These are phyloP conservation scores for Drosophila nigromelanica DNA, from an alignment of 1,140 invertebrate species.

Conservation along the genomic window DNA sequence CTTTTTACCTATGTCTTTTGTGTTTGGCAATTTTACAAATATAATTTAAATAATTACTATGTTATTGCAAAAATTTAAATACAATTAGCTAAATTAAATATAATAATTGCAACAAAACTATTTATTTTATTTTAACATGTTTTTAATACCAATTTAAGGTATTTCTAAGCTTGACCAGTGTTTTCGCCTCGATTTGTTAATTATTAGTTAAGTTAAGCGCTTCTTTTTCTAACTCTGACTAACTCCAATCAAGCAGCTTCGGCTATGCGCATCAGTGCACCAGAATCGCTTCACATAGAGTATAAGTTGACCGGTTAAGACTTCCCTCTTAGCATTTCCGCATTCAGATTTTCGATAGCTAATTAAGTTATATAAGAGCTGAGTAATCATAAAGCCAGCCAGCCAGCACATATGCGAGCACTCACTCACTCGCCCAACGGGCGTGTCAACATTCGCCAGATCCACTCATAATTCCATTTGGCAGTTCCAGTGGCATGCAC, in stretches of 20 bases:
- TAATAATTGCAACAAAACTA: too few relatives aligned
- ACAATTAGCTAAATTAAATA: too few relatives aligned
- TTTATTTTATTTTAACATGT: background rate
- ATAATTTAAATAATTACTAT: too few relatives aligned
- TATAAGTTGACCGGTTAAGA: conserved; percentile 15
- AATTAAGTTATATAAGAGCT: conserved; percentile 50
- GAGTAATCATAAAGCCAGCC: conserved; percentile 41
- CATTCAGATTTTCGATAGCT: conserved; percentile 36
- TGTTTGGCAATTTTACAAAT: too few relatives aligned
- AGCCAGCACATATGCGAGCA: conserved; percentile 23
- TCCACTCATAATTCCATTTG: conserved; percentile 36
- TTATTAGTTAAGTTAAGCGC: background rate
- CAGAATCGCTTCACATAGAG: conserved; percentile 10
- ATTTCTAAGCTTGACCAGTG: too few relatives aligned
- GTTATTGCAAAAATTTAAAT: too few relatives aligned
- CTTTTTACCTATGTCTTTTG: too few relatives aligned
- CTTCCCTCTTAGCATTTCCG: conserved; percentile 38
- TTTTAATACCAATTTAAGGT: background rate
- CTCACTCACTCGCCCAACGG: conserved; percentile 15
- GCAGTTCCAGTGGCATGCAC: conserved; percentile 35
- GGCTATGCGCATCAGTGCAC: conserved; percentile 10
- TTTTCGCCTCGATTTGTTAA: too few relatives aligned
- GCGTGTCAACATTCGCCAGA: conserved; percentile 24
- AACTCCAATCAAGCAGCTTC: background rate
- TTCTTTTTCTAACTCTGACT: too few relatives aligned